Evolutionary conservation across 2,888 invertebrate species (phyloP).

Genomic region (Amphimallon solstitiale): DNA sequence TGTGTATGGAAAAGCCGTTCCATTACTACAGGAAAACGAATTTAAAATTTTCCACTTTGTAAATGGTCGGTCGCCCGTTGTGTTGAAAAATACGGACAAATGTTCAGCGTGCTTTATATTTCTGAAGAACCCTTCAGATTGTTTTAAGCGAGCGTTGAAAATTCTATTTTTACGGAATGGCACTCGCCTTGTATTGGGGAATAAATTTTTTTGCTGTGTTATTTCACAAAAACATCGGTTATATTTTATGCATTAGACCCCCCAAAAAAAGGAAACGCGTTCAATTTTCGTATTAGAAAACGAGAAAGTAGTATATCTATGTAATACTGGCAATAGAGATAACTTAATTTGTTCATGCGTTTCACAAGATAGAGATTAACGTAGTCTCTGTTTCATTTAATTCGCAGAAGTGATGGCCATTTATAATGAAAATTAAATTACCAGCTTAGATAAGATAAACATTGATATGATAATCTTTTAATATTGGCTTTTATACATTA

Average conservation of each 20-base stretch:
- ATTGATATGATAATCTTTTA: no score
- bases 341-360: no score
- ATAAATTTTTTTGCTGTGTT: constrained; percentile 10
- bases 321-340: no score
- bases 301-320: no score
- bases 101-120: constrained; percentile 17
- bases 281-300: constrained; percentile 5
- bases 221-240: background rate
- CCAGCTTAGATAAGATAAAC: no score
- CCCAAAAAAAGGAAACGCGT: background rate
- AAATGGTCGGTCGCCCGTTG: constrained; percentile 22
- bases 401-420: no score
- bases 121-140: constrained; percentile 26
- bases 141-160: constrained; percentile 20
- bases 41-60: constrained; percentile 27
- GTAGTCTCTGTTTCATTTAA: no score
- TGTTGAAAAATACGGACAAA: constrained; percentile 24
- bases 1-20: constrained; percentile 4
- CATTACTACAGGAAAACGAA: constrained; percentile 22
- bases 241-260: constrained; percentile 9
- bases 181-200: constrained; percentile 7
- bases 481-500: no score
- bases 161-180: constrained; percentile 16
- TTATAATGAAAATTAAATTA: no score
- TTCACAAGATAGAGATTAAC: no score